phyloP scores from a whole-genome alignment of 2,113 vertebrate species.

The Dasypus novemcinctus region DNA sequence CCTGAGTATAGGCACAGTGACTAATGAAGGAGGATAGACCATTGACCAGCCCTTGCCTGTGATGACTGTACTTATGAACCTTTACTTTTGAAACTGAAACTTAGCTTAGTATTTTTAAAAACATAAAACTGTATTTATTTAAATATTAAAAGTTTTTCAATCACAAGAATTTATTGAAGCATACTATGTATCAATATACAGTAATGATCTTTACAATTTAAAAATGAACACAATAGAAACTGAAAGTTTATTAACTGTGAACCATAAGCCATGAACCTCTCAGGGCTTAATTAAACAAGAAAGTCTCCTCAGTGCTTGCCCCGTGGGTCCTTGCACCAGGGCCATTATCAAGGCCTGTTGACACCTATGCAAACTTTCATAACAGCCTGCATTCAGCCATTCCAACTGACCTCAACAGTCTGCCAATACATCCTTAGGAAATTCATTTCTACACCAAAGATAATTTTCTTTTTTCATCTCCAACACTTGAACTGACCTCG shows the following conservation, averaged over 20 bases:
- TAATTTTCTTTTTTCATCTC: slow-evolving; percentile 47
- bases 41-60: no score
- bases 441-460: not conserved
- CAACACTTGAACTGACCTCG: slow-evolving; percentile 48
- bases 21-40: no score
- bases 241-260: slow-evolving; percentile 88
- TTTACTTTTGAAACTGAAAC: no score
- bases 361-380: slow-evolving; percentile 90
- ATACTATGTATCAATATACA: slow-evolving; percentile 98
- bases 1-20: no score
- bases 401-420: slow-evolving; percentile 87
- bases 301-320: slow-evolving; percentile 85
- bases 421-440: slow-evolving; percentile 72
- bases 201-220: slow-evolving; percentile 99
- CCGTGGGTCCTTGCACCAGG: slow-evolving; percentile 83
- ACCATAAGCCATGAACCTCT: slow-evolving; percentile 89
- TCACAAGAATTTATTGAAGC: slow-evolving; percentile 99
- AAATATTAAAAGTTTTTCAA: slow-evolving; percentile 99
- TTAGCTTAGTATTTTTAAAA: no score
- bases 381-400: slow-evolving; percentile 87
- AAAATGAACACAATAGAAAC: slow-evolving; percentile 94
- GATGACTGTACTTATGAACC: no score
- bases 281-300: slow-evolving; percentile 87
- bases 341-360: slow-evolving; percentile 87
- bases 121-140: slow-evolving; percentile 94